Evolutionary conservation across 1,140 invertebrate genomes (phyloP), one percentile per base, ranked within the genome.

Genomic region (Ditylenchus dipsaci): DNA sequence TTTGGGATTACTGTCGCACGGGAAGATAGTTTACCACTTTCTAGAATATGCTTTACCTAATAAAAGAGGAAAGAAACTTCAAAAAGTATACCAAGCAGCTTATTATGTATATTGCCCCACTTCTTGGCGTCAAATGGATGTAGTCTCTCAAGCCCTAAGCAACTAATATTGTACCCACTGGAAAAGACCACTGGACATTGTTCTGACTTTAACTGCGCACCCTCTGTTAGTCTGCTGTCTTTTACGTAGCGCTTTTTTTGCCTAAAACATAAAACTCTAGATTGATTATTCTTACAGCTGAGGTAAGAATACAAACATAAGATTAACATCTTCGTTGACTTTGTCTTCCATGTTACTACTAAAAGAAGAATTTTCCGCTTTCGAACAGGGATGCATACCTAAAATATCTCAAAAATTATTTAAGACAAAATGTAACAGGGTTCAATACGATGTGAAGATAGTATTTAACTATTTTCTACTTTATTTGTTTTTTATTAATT

Each of bases 111-210:
- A 80, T 89, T 88, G 62, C 88, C 88, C 89, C 91, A 92, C 86
- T 92, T 93, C 73, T 87, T 87, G 1, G 91, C 87, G 87, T 93
- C 91, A 84, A 93, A 92, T n/a, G 90, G 89, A 86, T 92, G 91
- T 19, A 91, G 85, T 80, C 89, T 90, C 84, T 92, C 90, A 57
- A 92, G 83, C 23, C 90, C 90, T 76, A 86, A 85, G 80, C 91
- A 90, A n/a, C 86, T 86, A 66, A 93, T 90, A 84, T 91, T 90
- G 83, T 93, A 93, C 63, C 89, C 87, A 30, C 87, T 82, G 65
- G 88, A 85, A 81, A 91, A 92, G 1, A 92, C 87, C 68, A 92
- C 88, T 7, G 91, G 90, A 80, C 84, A 85, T 63, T 84, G 82
- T 33, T 67, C 29, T 8, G 59, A 21, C 49, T 53, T 26, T 21